Conservation (phyloP, 2,888 invertebrate genomes). For the Cerastoderma edule region DNA sequence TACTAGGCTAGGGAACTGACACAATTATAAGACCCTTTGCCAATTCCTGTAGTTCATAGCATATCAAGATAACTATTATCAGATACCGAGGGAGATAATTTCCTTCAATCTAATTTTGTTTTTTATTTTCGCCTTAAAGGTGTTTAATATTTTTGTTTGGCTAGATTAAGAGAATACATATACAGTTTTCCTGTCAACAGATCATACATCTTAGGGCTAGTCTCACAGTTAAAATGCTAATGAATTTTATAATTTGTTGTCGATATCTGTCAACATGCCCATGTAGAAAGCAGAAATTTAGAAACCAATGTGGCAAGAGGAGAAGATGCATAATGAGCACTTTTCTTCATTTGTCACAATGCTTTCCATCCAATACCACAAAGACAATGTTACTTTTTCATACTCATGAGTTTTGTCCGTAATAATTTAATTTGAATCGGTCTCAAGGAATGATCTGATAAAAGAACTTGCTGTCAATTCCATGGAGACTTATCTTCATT, state of each 20-base stretch:
- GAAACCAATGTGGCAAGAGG: conserved; percentile 9
- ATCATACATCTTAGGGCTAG: not conserved
- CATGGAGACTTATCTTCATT: not conserved
- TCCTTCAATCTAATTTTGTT: too few relatives aligned
- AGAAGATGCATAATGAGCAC: conserved; percentile 9
- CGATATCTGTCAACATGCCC: not conserved
- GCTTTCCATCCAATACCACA: not conserved
- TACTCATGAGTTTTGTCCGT: not conserved
- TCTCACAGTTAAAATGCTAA: too few relatives aligned
- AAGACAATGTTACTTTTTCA: not conserved
- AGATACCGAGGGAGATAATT: too few relatives aligned
- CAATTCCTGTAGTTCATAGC: too few relatives aligned
- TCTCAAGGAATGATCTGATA: not conserved
- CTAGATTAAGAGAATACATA: not conserved
- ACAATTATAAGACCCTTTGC: too few relatives aligned
- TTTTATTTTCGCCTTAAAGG: too few relatives aligned
- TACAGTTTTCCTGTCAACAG: not conserved
- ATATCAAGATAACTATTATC: too few relatives aligned
- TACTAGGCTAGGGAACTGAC: too few relatives aligned
- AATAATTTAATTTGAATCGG: too few relatives aligned
- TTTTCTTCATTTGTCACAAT: conserved; percentile 11
- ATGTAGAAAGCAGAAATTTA: not conserved
- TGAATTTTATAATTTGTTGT: too few relatives aligned
- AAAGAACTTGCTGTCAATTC: not conserved
- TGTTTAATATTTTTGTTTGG: not conserved